These are phyloP conservation scores for Bombus confusus DNA, from an alignment of 1,140 invertebrate species.

Conservation along the genomic window DNA sequence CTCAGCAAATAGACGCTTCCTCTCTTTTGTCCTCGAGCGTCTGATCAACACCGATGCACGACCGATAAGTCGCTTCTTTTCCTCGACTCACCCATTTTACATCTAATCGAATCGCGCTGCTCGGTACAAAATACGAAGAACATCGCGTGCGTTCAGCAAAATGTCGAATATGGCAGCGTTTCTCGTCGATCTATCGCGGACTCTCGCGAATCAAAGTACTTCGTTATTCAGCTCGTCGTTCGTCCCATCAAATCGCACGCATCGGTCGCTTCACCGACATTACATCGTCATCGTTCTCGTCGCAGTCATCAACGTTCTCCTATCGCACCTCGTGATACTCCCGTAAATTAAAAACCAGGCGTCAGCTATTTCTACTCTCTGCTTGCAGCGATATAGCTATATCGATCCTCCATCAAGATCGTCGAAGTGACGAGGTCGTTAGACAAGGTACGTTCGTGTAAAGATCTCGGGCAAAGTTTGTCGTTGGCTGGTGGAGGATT, in stretches of 20 bases:
- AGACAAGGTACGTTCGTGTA: conserved; percentile 57
- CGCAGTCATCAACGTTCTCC: background rate
- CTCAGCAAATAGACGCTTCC: background rate
- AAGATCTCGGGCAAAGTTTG: conserved; percentile 31
- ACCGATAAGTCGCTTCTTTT: background rate
- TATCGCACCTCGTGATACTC: background rate
- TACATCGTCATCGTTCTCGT: background rate
- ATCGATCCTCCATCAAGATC: conserved; percentile 52
- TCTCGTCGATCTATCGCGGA: background rate
- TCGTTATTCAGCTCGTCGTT: background rate
- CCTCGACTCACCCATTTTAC: background rate
- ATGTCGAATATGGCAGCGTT: background rate
- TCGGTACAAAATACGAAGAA: background rate
- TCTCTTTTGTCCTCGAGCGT: background rate
- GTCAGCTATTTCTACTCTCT: conserved; percentile 36
- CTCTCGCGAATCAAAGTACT: background rate
- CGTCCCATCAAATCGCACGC: background rate
- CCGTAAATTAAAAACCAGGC: conserved; percentile 10
- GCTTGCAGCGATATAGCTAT: conserved; percentile 54
- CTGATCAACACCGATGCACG: background rate
- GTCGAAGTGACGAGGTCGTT: conserved; percentile 46
- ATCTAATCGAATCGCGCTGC: background rate
- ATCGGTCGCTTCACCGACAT: background rate
- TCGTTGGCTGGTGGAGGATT: conserved; percentile 9
- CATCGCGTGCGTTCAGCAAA: background rate